Conservation (phyloP, 2,888 invertebrate species). For the Tachina fera region DNA sequence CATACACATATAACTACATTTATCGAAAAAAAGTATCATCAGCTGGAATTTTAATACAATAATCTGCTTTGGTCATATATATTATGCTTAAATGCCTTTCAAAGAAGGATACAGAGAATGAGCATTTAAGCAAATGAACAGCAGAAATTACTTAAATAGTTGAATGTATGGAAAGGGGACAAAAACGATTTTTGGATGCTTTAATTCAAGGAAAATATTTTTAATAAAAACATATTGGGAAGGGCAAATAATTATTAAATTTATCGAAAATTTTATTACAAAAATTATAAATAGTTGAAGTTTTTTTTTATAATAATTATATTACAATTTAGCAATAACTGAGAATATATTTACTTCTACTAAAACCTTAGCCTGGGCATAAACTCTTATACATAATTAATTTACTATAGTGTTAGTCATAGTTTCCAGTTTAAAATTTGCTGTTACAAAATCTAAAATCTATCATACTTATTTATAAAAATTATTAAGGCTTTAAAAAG, state of each 20-base stretch:
- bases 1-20: neutral
- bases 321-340: too few species aligned
- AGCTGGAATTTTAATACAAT: slow-evolving; percentile 69
- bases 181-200: neutral
- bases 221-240: neutral
- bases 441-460: too few species aligned
- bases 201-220: neutral
- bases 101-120: neutral
- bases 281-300: too few species aligned
- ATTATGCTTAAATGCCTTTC: slow-evolving; percentile 39
- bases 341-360: too few species aligned
- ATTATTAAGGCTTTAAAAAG: too few species aligned
- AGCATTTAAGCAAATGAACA: slow-evolving; percentile 16
- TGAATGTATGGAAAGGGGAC: slow-evolving; percentile 5
- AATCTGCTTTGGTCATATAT: slow-evolving; percentile 57
- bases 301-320: too few species aligned
- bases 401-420: too few species aligned
- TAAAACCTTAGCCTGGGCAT: too few species aligned
- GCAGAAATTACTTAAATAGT: slow-evolving; percentile 42
- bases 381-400: too few species aligned
- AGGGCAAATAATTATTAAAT: neutral
- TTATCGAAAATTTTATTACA: too few species aligned
- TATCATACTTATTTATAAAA: too few species aligned
- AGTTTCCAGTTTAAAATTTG: too few species aligned
- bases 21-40: slow-evolving; percentile 48